Percentiles rank a stretch among this genome's conserved stretches.
phyloP scores from a whole-genome alignment of 2,797 vertebrate genomes.

The Menidia menidia region DNA sequence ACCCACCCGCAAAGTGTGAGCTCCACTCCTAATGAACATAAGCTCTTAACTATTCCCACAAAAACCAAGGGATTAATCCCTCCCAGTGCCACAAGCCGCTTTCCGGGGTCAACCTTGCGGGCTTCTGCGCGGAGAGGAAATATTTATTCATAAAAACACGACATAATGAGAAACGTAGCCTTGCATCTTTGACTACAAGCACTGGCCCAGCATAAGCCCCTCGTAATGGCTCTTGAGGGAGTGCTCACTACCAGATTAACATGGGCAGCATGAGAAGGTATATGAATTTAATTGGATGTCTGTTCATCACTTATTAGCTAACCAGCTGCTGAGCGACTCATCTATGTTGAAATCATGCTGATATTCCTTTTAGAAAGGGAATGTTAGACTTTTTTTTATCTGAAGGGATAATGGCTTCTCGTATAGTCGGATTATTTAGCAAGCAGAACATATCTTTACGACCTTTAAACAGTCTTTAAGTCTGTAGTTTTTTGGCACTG shows the following conservation, averaged over 20 bases:
- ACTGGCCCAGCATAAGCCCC: no score
- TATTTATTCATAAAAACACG: neutral
- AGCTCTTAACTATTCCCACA: neutral
- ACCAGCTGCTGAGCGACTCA: constrained; percentile 5
- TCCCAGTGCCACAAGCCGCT: neutral
- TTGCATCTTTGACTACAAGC: no score
- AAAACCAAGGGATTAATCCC: neutral
- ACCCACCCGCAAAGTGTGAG: constrained; percentile 92
- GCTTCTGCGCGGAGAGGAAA: neutral
- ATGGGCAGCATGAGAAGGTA: neutral
- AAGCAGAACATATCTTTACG: neutral
- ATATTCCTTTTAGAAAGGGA: neutral
- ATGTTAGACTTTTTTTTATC: neutral
- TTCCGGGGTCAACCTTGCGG: neutral
- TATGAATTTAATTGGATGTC: constrained; percentile 8
- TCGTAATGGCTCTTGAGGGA: neutral
- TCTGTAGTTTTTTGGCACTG: neutral
- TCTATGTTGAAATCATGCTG: neutral
- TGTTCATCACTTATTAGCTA: constrained; percentile 1
- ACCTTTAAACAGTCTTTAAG: neutral
- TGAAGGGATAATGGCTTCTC: neutral
- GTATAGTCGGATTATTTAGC: neutral
- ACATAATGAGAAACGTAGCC: neutral
- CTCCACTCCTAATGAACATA: constrained; percentile 1
- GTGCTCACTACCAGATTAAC: neutral